phyloP scores from a whole-genome alignment of 1,140 invertebrate genomes.

The Brachionus sp. region DNA sequence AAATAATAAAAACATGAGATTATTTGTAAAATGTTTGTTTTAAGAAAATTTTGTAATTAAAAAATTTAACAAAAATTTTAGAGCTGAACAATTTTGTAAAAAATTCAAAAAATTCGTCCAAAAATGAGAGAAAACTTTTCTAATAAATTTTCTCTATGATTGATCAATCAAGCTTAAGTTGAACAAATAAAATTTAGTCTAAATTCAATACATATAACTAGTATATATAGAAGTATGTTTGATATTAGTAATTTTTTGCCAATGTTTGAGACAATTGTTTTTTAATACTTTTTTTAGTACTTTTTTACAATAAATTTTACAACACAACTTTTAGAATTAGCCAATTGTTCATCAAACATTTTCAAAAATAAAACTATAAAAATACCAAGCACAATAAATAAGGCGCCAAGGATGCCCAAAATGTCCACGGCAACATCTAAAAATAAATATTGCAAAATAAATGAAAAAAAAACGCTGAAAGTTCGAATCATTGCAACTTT shows the following conservation, averaged over 20 bases:
- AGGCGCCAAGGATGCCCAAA: slow-evolving; percentile 1
- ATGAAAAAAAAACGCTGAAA: slow-evolving; percentile 34
- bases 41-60: background rate
- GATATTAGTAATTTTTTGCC: too few species aligned
- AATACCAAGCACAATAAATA: background rate
- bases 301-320: background rate
- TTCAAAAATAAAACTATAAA: slow-evolving; percentile 13
- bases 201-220: too few species aligned
- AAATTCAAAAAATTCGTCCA: background rate
- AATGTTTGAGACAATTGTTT: background rate
- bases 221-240: too few species aligned
- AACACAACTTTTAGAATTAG: background rate
- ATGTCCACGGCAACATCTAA: background rate
- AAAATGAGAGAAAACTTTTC: too few species aligned
- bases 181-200: too few species aligned
- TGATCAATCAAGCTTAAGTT: too few species aligned
- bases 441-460: slow-evolving; percentile 42
- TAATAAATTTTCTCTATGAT: too few species aligned
- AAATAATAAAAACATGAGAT: background rate
- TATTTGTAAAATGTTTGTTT: background rate
- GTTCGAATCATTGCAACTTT: slow-evolving; percentile 27
- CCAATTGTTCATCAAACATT: background rate
- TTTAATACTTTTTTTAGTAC: background rate
- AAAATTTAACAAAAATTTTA: background rate
- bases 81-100: background rate